Evolutionary conservation across 1,140 invertebrate species (phyloP).

Genomic region (Pinna nobilis): DNA sequence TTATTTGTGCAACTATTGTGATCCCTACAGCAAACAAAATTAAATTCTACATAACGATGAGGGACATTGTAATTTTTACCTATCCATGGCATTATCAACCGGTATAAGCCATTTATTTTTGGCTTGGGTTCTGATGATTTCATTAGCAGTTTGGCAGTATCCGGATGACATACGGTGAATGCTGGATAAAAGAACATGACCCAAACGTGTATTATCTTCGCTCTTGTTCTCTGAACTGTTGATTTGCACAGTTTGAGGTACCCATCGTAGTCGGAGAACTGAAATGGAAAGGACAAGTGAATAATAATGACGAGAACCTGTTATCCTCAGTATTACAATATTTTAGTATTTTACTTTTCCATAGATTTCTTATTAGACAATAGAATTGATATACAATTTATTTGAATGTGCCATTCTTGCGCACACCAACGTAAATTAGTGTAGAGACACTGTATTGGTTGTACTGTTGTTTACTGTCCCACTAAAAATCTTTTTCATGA

Average conservation of each 20-base stretch:
- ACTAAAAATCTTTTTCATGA: too few relatives aligned
- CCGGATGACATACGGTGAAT: slow-evolving; percentile 12
- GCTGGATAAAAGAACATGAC: slow-evolving; percentile 15
- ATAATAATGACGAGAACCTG: too few relatives aligned
- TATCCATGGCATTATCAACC: slow-evolving; percentile 10
- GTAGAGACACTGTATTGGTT: too few relatives aligned
- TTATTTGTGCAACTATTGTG: too few relatives aligned
- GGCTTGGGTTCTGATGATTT: slow-evolving; percentile 30
- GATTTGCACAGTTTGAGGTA: not conserved
- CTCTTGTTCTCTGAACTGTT: not conserved
- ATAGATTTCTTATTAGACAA: too few relatives aligned
- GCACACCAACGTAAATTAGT: not conserved
- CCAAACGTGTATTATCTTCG: slow-evolving; percentile 1
- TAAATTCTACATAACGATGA: too few relatives aligned
- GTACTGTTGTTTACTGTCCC: too few relatives aligned
- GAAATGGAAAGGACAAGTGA: too few relatives aligned
- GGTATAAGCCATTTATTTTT: slow-evolving; percentile 5
- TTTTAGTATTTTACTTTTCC: too few relatives aligned
- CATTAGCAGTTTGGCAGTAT: slow-evolving; percentile 21
- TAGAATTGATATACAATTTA: too few relatives aligned
- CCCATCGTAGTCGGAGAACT: not conserved
- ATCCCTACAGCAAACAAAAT: too few relatives aligned
- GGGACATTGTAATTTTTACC: slow-evolving; percentile 11
- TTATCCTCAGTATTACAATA: too few relatives aligned
- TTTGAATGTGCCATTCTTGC: not conserved